Conservation (phyloP, 1,140 invertebrate species). For the Adelges cooleyi region DNA sequence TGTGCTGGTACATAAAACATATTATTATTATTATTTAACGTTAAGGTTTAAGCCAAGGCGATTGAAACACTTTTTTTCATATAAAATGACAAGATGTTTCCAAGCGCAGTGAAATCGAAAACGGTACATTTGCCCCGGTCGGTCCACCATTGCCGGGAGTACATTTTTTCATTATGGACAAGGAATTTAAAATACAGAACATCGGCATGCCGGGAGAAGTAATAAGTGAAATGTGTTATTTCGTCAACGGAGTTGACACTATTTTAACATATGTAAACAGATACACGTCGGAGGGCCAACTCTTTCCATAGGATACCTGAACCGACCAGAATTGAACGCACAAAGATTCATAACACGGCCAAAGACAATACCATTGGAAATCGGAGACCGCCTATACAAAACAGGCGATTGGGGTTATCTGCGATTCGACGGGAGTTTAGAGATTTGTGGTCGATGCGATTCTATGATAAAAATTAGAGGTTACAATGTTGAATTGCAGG, state of each 20-base stretch:
- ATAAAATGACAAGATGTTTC: conserved; percentile 33
- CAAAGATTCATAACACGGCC: conserved; percentile 38
- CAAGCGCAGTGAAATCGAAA: conserved; percentile 12
- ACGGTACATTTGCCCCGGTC: conserved; percentile 34
- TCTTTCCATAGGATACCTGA: conserved; percentile 43
- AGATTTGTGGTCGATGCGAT: conserved; percentile 45
- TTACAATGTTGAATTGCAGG: conserved; percentile 43
- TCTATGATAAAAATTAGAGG: conserved; percentile 46
- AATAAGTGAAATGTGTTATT: too few relatives aligned
- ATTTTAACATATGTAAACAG: conserved; percentile 30
- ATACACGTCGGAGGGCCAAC: conserved; percentile 44
- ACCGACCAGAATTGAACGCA: conserved; percentile 42
- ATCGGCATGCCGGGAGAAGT: conserved; percentile 43
- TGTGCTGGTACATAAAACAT: conserved; percentile 31
- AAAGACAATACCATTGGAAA: conserved; percentile 16
- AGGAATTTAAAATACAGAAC: conserved; percentile 38
- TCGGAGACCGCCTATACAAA: conserved; percentile 38
- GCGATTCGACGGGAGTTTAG: conserved; percentile 41
- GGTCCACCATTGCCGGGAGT: conserved; percentile 41
- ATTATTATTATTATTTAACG: too few relatives aligned
- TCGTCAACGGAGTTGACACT: too few relatives aligned
- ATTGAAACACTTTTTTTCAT: neutral
- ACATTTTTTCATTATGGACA: conserved; percentile 41
- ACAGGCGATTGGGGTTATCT: conserved; percentile 45
- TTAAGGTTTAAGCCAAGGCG: too few relatives aligned